Conservation (phyloP, 2,113 vertebrate species). For the Pelusios castaneus region DNA sequence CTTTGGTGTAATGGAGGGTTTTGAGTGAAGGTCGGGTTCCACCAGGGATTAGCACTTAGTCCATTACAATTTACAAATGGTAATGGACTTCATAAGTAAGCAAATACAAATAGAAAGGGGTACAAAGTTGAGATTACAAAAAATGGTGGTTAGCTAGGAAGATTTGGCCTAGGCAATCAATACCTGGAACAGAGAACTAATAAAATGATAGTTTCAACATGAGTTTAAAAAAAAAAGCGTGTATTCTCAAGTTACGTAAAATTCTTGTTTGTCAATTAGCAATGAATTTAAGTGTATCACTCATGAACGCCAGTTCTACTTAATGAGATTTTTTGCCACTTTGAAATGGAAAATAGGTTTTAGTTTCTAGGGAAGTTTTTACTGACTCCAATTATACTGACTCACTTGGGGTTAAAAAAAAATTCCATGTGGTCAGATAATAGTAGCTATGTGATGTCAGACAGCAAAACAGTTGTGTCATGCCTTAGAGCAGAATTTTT, state of each 20-base stretch:
- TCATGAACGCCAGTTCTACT: neutral
- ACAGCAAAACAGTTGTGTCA: neutral
- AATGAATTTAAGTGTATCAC: neutral
- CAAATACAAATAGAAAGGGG: neutral
- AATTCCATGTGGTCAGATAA: neutral
- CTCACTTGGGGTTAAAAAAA: neutral
- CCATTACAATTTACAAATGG: neutral
- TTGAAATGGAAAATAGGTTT: neutral
- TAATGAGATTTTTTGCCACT: neutral
- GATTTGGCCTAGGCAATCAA: neutral
- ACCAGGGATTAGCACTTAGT: neutral
- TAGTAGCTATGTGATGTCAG: neutral
- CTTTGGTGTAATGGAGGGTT: no score
- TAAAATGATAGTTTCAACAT: neutral
- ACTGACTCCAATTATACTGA: neutral
- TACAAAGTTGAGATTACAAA: neutral
- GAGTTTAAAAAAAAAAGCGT: neutral
- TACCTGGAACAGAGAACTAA: neutral
- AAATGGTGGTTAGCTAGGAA: neutral
- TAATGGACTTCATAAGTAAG: neutral
- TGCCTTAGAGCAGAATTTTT: rapidly evolving
- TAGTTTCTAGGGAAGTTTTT: neutral
- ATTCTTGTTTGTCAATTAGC: neutral
- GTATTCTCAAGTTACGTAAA: neutral
- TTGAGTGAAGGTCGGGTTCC: neutral